Evolutionary conservation across 2,113 vertebrate species (phyloP), one percentile per base, ranked within the genome.

Genomic region (Chaetodon trifascialis): DNA sequence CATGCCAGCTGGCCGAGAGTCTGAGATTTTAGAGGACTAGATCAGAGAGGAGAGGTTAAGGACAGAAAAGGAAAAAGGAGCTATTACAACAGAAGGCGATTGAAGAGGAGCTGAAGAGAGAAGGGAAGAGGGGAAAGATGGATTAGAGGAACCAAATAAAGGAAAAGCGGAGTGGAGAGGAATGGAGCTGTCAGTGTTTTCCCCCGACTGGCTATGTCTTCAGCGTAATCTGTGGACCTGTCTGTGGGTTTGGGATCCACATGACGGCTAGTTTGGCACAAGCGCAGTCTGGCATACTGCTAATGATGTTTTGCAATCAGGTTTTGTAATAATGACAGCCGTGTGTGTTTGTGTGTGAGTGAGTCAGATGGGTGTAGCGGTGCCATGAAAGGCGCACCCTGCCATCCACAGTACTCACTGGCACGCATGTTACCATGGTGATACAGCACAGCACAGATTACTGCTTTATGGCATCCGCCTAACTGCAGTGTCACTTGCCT

Each of bases 321-420:
- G 80, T 88, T 88, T 87, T 85, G 79, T 87, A 76, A 79, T 80
- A 87, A 88, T 89, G 88, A 87, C 89, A 86, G 86, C 77, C 16
- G 44, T 89, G 83, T 83, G 75, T 88, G 86, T 88, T 76, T 88
- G 77, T 80, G 58, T 87, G 75, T 67, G 72, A 75, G 86, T 92
- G 91, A 94, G 87, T 94, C 92, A 90, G 83, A 91, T 66, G 90
- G 92, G 89, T 84, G 89, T 88, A 91, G 68, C 73, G 73, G 69
- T 86, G 87, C 85, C 80, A 81, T 85, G 86, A 86, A 88, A 87
- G 89, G 77, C 88, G 44, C 91, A 87, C 88, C 86, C 88, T 93
- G 73, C 84, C 77, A 92, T 90, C 91, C 81, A 80, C 90, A 80
- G 86, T 73, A 71, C 58, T 89, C 70, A 71, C 11, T 90, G 91